Conservation (phyloP, 2,797 vertebrate species). For the Alauda arvensis region DNA sequence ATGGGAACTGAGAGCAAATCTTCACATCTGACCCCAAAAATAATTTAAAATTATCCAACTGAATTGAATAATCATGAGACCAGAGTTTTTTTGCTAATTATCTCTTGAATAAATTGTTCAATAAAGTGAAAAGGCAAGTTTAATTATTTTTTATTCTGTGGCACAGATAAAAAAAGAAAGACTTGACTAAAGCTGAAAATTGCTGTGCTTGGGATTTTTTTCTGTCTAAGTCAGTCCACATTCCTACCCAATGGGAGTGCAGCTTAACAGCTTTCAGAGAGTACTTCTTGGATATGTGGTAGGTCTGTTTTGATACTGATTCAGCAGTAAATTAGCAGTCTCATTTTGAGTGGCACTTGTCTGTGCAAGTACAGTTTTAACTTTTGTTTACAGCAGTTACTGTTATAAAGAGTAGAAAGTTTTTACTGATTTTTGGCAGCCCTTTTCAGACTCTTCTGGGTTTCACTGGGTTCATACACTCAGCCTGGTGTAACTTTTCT, state of each 20-base stretch:
- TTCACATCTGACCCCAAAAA: not conserved
- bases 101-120: not conserved
- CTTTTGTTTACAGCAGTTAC: not conserved
- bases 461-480: not conserved
- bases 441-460: not conserved
- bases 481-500: not conserved
- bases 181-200: not conserved
- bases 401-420: not conserved
- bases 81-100: not conserved
- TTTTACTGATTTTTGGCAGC: not conserved
- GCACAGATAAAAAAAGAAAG: not conserved
- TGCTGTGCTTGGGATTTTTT: not conserved
- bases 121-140: not conserved
- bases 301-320: not conserved
- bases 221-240: not conserved
- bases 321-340: not conserved
- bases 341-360: not conserved
- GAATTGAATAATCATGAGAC: not conserved
- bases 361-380: not conserved
- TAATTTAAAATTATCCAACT: not conserved
- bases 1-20: not conserved
- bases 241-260: not conserved
- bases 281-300: not conserved
- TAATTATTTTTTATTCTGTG: not conserved
- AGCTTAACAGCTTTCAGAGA: not conserved